Evolutionary conservation across 2,797 vertebrate genomes (phyloP).

Genomic region (Sparidentex hasta): DNA sequence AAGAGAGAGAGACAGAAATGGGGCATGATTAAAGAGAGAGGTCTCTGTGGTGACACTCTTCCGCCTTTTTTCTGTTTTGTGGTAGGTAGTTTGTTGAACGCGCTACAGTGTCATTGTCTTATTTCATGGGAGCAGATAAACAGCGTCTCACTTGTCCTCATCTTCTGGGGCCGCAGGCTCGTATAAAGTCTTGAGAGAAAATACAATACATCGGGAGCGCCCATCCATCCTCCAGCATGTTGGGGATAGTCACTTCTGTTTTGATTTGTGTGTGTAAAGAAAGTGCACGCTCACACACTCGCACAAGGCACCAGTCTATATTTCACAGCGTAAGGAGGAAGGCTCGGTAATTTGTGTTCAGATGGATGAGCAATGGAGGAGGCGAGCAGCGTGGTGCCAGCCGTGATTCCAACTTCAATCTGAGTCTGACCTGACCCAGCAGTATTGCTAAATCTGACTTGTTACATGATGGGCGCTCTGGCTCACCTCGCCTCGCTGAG

Average conservation of each 20-base stretch:
- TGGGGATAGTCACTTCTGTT: constrained; percentile 39
- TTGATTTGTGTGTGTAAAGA: constrained; percentile 38
- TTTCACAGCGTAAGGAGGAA: constrained; percentile 43
- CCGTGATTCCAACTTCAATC: constrained; percentile 75
- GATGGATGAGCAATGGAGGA: constrained; percentile 70
- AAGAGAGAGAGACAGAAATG: constrained; percentile 37
- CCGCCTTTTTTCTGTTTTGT: constrained; percentile 37
- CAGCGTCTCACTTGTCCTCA: constrained; percentile 38
- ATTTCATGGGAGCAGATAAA: constrained; percentile 57
- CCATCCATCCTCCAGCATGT: constrained; percentile 42
- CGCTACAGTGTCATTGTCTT: constrained; percentile 55
- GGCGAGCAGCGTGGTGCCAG: constrained; percentile 46
- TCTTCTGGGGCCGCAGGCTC: constrained; percentile 37
- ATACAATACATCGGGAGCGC: constrained; percentile 26
- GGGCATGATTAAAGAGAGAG: constrained; percentile 62
- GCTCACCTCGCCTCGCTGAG: constrained; percentile 73
- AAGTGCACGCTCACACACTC: constrained; percentile 16
- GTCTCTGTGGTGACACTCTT: constrained; percentile 40
- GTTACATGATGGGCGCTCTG: constrained; percentile 77
- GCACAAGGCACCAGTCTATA: constrained; percentile 30
- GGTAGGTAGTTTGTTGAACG: constrained; percentile 55
- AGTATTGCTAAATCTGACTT: constrained; percentile 82
- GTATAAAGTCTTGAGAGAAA: constrained; percentile 38
- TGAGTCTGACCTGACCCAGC: constrained; percentile 82
- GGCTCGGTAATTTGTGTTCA: constrained; percentile 67